A percentile compares a stretch with the other conserved stretches of the same genome.
phyloP scores from a whole-genome alignment of 2,113 vertebrate species.

The Sus scrofa region T2T-Sscrofa CM000821.6:53544501-53545000 shows the following conservation, averaged over 20 bases:
- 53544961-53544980: conserved; percentile 31
- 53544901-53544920: conserved; percentile 51
- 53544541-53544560: neutral
- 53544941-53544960: neutral
- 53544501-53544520: conserved; percentile 35
- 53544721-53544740: neutral
- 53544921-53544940: neutral
- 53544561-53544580: neutral
- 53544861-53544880: neutral
- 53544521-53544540: neutral
- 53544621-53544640: neutral
- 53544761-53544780: neutral
- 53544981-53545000: neutral
- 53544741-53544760: neutral
- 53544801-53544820: conserved; percentile 27
- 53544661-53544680: neutral
- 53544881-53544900: neutral
- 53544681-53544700: neutral
- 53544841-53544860: conserved; percentile 6
- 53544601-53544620: neutral
- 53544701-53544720: neutral
- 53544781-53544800: conserved; percentile 50
- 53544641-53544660: neutral
- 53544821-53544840: neutral
- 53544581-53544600: conserved; percentile 13